Conservation (phyloP, 2,113 vertebrate species). For the Baryphthengus martii region DNA sequence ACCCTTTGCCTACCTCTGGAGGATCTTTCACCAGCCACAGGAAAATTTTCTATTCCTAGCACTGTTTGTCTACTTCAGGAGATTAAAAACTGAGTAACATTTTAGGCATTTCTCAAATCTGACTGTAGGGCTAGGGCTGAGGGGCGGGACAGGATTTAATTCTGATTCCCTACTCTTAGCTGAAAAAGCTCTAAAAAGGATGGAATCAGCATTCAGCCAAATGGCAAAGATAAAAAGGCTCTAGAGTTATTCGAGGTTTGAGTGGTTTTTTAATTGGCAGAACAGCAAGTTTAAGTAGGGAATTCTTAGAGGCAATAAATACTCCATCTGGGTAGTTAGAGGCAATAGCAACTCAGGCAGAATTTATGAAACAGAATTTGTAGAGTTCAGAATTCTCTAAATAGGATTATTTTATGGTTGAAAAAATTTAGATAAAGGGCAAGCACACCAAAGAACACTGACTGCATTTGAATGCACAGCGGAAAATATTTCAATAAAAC, state of each 20-base stretch:
- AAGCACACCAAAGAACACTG: background rate
- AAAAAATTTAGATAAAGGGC: background rate
- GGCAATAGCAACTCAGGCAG: background rate
- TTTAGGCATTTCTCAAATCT: slow-evolving; percentile 17
- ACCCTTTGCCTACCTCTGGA: slow-evolving; percentile 48
- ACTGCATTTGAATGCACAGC: background rate
- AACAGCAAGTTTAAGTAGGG: background rate
- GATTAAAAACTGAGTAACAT: slow-evolving; percentile 16
- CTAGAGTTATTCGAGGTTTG: background rate
- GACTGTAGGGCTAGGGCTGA: background rate
- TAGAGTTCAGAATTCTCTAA: background rate
- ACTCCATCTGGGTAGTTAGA: background rate
- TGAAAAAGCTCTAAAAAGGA: background rate
- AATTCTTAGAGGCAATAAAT: background rate
- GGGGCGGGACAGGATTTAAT: background rate
- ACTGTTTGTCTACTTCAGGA: background rate
- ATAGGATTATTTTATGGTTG: background rate
- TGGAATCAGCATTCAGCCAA: background rate
- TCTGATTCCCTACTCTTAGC: background rate
- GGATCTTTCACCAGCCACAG: background rate
- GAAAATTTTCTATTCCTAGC: background rate
- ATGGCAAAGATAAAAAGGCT: background rate
- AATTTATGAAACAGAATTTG: slow-evolving; percentile 54
- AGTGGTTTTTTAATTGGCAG: background rate
- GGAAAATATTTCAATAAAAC: background rate